phyloP scores from a whole-genome alignment of 2,113 vertebrate species.

The Dolichallabes microphthalmus region DNA sequence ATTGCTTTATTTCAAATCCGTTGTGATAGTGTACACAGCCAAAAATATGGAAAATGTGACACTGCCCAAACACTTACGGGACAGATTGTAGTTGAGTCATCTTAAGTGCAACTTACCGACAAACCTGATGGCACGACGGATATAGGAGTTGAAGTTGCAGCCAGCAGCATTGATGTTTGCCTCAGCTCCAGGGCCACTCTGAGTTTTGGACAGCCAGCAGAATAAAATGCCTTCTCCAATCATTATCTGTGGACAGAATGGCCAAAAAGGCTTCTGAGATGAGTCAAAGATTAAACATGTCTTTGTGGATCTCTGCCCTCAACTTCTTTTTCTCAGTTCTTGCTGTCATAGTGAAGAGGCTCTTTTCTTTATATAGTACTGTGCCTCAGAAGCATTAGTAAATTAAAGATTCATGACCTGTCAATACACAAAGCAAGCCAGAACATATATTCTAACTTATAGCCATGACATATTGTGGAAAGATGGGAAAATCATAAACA shows the following conservation, averaged over 20 bases:
- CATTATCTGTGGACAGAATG: conserved; percentile 83
- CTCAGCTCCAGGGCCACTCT: conserved; percentile 78
- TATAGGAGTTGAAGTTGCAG: conserved; percentile 98
- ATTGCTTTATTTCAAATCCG: too few species aligned
- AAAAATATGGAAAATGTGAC: too few species aligned
- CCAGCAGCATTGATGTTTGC: conserved; percentile 95
- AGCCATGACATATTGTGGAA: neutral
- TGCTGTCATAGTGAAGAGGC: neutral
- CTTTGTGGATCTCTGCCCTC: conserved; percentile 23
- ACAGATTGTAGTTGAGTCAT: neutral
- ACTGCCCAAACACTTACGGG: too few species aligned
- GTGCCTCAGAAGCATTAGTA: neutral
- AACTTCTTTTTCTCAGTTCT: neutral
- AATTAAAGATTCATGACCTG: neutral
- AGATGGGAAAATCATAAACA: neutral
- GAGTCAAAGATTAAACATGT: conserved; percentile 32
- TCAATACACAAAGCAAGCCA: neutral
- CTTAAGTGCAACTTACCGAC: conserved; percentile 75
- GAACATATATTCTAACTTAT: neutral
- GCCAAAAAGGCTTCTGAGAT: neutral
- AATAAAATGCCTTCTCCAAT: conserved; percentile 96
- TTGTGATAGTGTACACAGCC: too few species aligned
- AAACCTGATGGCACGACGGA: conserved; percentile 93
- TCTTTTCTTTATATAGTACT: neutral
- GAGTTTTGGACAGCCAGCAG: conserved; percentile 89